Percentiles rank a stretch among this genome's conserved stretches.
phyloP scores from a whole-genome alignment of 1,140 invertebrate species.

The Anoplophora glabripennis region DNA sequence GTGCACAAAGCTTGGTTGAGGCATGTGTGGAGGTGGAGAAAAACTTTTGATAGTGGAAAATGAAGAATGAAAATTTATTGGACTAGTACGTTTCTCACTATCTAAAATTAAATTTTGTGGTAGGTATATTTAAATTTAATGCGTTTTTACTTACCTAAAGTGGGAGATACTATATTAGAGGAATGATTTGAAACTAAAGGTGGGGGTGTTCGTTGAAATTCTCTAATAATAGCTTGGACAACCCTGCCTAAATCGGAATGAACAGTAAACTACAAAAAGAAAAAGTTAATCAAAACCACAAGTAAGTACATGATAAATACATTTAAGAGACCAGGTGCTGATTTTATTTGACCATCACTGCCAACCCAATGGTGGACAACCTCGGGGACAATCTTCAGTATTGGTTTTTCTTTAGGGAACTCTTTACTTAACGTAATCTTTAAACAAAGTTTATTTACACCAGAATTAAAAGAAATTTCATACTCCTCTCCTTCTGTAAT shows the following conservation, averaged over 20 bases:
- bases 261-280: constrained; percentile 60
- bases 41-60: constrained; percentile 32
- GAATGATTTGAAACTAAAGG: constrained; percentile 47
- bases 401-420: constrained; percentile 72
- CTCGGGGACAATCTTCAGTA: constrained; percentile 62
- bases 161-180: constrained; percentile 43
- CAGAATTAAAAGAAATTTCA: constrained; percentile 64
- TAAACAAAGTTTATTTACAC: constrained; percentile 60
- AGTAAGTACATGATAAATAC: constrained; percentile 47
- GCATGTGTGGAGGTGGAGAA: constrained; percentile 32
- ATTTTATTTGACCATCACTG: constrained; percentile 61
- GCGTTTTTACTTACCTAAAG: constrained; percentile 42
- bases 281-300: not conserved
- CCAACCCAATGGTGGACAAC: constrained; percentile 69
- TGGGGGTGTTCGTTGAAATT: constrained; percentile 68
- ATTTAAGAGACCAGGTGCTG: constrained; percentile 70
- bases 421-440: constrained; percentile 62
- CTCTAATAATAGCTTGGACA: constrained; percentile 73
- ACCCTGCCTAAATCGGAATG: constrained; percentile 76
- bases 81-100: constrained; percentile 37
- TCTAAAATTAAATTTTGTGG: constrained; percentile 27
- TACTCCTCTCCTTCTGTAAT: constrained; percentile 68
- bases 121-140: constrained; percentile 7
- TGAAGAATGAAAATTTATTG: constrained; percentile 30
- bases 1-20: not conserved